Conservation (phyloP, 2,797 vertebrate genomes). For the Ciconia nigra region DNA sequence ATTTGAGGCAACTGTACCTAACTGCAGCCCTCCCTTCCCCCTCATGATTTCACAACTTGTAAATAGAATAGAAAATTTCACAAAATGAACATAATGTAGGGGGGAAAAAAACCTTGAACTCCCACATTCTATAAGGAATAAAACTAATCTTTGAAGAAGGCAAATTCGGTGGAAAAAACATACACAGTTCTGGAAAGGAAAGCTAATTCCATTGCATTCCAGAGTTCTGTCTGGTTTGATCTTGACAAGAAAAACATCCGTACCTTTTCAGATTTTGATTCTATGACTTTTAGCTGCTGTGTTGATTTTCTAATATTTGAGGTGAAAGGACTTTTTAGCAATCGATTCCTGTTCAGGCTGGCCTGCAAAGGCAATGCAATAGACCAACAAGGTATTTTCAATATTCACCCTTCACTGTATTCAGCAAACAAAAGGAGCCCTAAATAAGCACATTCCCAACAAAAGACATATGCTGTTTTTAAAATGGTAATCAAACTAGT, state of each 20-base stretch:
- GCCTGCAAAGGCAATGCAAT: neutral
- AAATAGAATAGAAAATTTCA: neutral
- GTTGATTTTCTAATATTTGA: neutral
- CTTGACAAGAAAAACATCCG: neutral
- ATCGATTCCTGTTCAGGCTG: neutral
- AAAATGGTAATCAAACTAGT: neutral
- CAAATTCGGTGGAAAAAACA: neutral
- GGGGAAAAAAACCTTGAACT: neutral
- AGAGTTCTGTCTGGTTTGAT: neutral
- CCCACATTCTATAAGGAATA: neutral
- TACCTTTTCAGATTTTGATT: neutral
- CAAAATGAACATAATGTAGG: neutral
- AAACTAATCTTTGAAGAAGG: neutral
- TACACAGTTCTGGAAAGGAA: neutral
- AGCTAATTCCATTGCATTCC: neutral
- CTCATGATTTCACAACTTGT: neutral
- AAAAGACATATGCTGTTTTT: neutral
- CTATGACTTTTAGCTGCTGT: neutral
- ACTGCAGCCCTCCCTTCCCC: neutral
- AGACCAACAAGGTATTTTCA: neutral
- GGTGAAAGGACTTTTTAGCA: neutral
- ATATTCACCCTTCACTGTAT: neutral
- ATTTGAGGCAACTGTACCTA: neutral
- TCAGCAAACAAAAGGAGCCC: neutral
- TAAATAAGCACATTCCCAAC: neutral